These are phyloP conservation scores for Euwallacea fornicatus DNA, from an alignment of 1,140 invertebrate genomes.

Conservation along the genomic window DNA sequence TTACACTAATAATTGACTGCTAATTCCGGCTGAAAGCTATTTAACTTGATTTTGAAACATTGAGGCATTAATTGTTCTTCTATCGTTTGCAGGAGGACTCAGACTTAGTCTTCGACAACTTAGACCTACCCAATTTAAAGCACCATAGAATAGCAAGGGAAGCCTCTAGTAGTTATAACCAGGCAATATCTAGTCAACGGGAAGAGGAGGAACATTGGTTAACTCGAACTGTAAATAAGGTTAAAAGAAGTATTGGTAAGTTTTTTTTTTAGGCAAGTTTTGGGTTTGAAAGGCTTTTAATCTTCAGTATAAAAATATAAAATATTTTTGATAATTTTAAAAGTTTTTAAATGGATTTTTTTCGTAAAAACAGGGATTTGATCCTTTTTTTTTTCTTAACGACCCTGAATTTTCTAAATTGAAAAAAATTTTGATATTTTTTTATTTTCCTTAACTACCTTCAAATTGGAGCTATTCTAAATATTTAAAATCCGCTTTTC, in stretches of 20 bases:
- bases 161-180: constrained; percentile 26
- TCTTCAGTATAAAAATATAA: too few relatives aligned
- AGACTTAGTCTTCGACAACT: constrained; percentile 51
- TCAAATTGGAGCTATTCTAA: too few relatives aligned
- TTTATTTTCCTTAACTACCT: too few relatives aligned
- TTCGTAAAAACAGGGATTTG: too few relatives aligned
- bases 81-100: constrained; percentile 46
- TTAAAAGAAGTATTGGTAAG: constrained; percentile 47
- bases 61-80: neutral
- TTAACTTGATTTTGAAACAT: neutral
- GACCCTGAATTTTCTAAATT: too few relatives aligned
- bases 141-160: constrained; percentile 42
- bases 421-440: too few relatives aligned
- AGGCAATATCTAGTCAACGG: constrained; percentile 44
- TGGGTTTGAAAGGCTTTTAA: too few relatives aligned
- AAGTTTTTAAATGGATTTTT: too few relatives aligned
- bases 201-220: constrained; percentile 45
- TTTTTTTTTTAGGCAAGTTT: too few relatives aligned
- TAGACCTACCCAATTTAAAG: constrained; percentile 44
- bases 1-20: constrained; percentile 2
- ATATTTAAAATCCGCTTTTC: too few relatives aligned
- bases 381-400: constrained; percentile 23
- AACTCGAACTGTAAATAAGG: constrained; percentile 45
- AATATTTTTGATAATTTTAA: too few relatives aligned
- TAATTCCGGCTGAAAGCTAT: neutral